Evolutionary conservation across 2,888 invertebrate genomes (phyloP).

Genomic region (Caenorhabditis sp.): DNA sequence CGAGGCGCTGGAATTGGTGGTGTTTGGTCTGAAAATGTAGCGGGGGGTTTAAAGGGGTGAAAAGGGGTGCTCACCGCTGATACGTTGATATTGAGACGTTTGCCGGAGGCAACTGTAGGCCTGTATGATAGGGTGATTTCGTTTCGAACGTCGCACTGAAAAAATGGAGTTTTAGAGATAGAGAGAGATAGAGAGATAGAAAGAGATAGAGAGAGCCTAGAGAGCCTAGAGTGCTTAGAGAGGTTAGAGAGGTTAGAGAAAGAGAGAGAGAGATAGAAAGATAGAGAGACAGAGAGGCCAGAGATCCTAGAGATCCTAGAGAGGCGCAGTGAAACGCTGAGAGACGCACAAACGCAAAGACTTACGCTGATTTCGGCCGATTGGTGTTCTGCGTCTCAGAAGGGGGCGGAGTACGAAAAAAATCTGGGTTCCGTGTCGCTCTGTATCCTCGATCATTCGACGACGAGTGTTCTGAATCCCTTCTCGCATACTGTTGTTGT

Average conservation of each 20-base stretch:
- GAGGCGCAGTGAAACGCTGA: no score
- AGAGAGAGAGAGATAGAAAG: no score
- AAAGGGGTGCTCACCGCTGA: conserved; percentile 14
- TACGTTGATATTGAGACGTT: conserved; percentile 35
- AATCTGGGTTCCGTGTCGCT: conserved; percentile 15
- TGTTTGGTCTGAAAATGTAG: conserved; percentile 31
- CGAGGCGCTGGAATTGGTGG: conserved; percentile 9
- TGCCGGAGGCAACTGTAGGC: conserved; percentile 40
- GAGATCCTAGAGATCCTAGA: no score
- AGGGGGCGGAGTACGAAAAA: conserved; percentile 39
- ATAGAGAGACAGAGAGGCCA: no score
- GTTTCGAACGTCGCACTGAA: conserved; percentile 37
- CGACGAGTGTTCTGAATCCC: no score
- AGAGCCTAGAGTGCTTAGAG: no score
- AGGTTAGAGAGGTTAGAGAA: no score
- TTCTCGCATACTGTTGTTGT: no score
- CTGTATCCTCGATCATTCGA: background rate
- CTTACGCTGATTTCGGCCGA: conserved; percentile 34
- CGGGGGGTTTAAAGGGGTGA: no score
- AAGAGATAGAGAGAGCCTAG: no score
- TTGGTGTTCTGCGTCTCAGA: conserved; percentile 38
- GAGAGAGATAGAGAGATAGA: no score
- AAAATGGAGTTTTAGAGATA: background rate
- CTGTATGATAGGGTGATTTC: conserved; percentile 33
- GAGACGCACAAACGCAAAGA: no score